These are phyloP conservation scores for Antrozous pallidus DNA, from an alignment of 2,797 vertebrate species.

Conservation along the genomic window DNA sequence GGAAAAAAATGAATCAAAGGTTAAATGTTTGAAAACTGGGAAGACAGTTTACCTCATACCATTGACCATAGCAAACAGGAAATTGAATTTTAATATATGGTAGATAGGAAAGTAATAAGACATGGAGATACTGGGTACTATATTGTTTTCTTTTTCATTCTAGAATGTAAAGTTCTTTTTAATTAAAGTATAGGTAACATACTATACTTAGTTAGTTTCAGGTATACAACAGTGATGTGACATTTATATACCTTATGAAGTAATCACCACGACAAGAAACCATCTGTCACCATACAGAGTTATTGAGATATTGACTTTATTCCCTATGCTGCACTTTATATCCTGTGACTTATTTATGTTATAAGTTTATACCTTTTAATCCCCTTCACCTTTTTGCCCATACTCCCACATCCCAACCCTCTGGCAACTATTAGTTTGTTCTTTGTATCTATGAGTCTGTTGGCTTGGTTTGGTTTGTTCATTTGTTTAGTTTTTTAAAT, in stretches of 20 bases:
- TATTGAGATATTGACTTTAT: neutral
- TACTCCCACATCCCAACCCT: neutral
- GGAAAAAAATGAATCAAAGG: neutral
- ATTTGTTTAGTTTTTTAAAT: neutral
- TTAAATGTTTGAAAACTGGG: constrained; percentile 32
- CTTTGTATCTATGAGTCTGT: neutral
- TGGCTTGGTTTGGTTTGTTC: neutral
- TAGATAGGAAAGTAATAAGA: constrained; percentile 3
- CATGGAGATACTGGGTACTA: neutral
- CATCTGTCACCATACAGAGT: neutral
- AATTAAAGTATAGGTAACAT: neutral
- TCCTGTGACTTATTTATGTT: neutral
- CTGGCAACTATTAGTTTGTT: neutral
- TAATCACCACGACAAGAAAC: neutral
- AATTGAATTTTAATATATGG: neutral
- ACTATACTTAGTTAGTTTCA: neutral
- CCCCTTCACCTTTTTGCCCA: neutral
- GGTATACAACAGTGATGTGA: neutral
- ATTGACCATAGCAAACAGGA: neutral
- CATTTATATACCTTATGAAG: neutral
- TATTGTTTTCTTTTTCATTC: constrained; percentile 16
- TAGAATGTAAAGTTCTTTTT: neutral
- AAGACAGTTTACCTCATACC: neutral
- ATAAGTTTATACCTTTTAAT: neutral
- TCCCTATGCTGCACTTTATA: neutral